Evolutionary conservation across 2,113 vertebrate species (phyloP).

Genomic region (Barbus barbus): DNA sequence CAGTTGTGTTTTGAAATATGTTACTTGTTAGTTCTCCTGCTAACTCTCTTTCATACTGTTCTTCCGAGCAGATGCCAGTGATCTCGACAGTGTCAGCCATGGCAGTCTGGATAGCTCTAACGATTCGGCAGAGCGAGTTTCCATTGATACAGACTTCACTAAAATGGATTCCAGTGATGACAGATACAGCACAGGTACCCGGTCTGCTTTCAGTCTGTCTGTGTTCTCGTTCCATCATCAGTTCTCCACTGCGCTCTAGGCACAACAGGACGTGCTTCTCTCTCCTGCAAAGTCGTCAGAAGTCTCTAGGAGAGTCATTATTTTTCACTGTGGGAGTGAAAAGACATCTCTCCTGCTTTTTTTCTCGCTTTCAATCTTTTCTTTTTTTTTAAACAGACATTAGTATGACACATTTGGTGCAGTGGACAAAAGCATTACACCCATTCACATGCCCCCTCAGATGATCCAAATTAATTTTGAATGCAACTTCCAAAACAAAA

Average conservation of each 20-base stretch:
- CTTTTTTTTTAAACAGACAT: too few relatives aligned
- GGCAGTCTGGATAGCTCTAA: conserved; percentile 85
- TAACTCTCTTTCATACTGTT: conserved; percentile 54
- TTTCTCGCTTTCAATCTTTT: background rate
- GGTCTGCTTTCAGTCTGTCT: conserved; percentile 46
- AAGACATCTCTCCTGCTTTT: background rate
- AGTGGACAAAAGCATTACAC: background rate
- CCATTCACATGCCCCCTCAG: background rate
- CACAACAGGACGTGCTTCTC: conserved; percentile 15
- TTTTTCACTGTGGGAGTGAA: conserved; percentile 36
- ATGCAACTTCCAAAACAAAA: background rate
- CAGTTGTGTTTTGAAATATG: conserved; percentile 25
- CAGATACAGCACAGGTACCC: conserved; percentile 83
- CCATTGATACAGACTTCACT: conserved; percentile 81
- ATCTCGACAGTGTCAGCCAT: conserved; percentile 85
- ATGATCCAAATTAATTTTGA: background rate
- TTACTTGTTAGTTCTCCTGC: background rate
- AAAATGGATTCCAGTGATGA: conserved; percentile 85
- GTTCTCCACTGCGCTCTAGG: conserved; percentile 43
- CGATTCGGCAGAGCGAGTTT: conserved; percentile 80
- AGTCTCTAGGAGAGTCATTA: conserved; percentile 23
- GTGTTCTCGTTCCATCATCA: conserved; percentile 28
- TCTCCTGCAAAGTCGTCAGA: conserved; percentile 61
- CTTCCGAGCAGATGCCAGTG: conserved; percentile 78
- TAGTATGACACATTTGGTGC: conserved; percentile 31